phyloP scores from a whole-genome alignment of 2,113 vertebrate genomes.

The Clinocottus analis region DNA sequence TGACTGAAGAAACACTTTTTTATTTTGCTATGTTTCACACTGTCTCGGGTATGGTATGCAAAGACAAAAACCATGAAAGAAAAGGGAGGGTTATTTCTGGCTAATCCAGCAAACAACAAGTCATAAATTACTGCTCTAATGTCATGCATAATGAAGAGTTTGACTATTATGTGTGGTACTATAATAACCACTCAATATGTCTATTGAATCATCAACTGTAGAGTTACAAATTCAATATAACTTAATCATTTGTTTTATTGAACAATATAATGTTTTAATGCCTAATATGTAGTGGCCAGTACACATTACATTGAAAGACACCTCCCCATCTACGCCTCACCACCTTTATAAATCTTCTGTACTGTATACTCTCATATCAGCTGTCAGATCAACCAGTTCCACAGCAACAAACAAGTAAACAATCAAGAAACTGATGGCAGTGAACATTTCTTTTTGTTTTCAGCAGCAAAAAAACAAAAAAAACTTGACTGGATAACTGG shows the following conservation, averaged over 20 bases:
- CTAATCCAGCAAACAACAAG: background rate
- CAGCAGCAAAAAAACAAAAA: constrained; percentile 15
- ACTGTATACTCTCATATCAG: constrained; percentile 21
- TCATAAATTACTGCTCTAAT: background rate
- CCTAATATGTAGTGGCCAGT: background rate
- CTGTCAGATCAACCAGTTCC: constrained; percentile 37
- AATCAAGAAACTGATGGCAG: background rate
- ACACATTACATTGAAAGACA: constrained; percentile 7
- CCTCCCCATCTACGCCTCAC: background rate
- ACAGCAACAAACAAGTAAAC: constrained; percentile 58
- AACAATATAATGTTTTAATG: background rate
- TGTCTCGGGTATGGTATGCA: background rate
- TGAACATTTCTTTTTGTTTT: background rate
- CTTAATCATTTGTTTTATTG: constrained; percentile 2
- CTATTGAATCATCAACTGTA: background rate
- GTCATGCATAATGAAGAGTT: background rate
- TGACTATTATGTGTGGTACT: background rate
- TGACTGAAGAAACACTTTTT: background rate
- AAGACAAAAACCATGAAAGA: background rate
- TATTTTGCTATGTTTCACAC: background rate
- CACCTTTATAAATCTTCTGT: constrained; percentile 13
- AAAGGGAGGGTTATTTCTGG: background rate
- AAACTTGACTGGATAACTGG: background rate
- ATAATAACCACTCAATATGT: background rate
- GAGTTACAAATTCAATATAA: background rate